Conservation (phyloP, 1,140 invertebrate species). For the Dreissena polymorpha region DNA sequence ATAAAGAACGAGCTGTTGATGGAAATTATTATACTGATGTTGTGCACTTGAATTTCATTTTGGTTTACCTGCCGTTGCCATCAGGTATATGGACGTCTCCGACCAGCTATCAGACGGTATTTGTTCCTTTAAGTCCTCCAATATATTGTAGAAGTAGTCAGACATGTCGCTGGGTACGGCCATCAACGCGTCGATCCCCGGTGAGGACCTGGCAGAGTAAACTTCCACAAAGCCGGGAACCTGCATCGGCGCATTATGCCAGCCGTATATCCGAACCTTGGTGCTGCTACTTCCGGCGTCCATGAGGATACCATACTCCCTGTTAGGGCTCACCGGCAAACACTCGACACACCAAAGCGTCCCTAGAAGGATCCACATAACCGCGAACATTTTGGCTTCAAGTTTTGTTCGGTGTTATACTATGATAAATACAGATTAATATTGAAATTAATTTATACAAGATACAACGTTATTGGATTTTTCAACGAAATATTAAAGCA, state of each 20-base stretch:
- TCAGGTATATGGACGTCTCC: slow-evolving; percentile 78
- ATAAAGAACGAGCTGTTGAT: too few species aligned
- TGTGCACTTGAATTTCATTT: too few species aligned
- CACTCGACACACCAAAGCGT: background rate
- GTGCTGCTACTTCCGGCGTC: slow-evolving; percentile 69
- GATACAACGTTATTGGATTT: too few species aligned
- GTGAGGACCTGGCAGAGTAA: slow-evolving; percentile 45
- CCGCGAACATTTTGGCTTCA: too few species aligned
- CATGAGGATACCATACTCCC: slow-evolving; percentile 61
- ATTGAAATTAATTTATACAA: too few species aligned
- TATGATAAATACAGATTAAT: too few species aligned
- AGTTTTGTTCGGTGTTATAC: too few species aligned
- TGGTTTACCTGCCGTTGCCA: slow-evolving; percentile 80
- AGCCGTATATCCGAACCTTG: slow-evolving; percentile 64
- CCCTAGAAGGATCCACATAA: too few species aligned
- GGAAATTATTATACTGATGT: too few species aligned
- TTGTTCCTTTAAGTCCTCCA: slow-evolving; percentile 62
- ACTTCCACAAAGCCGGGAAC: slow-evolving; percentile 48
- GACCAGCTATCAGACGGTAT: slow-evolving; percentile 67
- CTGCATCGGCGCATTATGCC: slow-evolving; percentile 6
- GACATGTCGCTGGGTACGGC: slow-evolving; percentile 34
- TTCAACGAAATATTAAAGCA: too few species aligned
- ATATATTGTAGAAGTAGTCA: slow-evolving; percentile 50
- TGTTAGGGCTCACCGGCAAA: background rate
- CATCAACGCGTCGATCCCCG: slow-evolving; percentile 60